Evolutionary conservation across 2,888 invertebrate genomes (phyloP).

Genomic region (Dasysyrphus albostriatus): DNA sequence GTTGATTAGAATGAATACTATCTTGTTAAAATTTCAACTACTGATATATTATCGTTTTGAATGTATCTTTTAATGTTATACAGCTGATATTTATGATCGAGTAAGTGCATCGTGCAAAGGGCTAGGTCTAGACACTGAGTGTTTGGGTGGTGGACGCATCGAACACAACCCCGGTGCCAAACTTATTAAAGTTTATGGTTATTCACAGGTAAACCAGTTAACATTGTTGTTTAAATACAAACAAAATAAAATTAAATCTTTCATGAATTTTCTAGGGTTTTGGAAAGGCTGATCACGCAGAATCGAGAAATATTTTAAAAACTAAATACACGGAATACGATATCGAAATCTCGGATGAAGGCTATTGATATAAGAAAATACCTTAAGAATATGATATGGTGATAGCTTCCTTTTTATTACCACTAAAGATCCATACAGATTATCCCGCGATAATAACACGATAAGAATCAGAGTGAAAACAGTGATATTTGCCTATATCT

Average conservation of each 20-base stretch:
- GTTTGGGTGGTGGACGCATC: slow-evolving; percentile 96
- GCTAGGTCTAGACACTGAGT: slow-evolving; percentile 89
- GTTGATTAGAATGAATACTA: slow-evolving; percentile 64
- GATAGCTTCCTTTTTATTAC: no score
- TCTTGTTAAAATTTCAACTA: neutral
- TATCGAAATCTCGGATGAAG: slow-evolving; percentile 91
- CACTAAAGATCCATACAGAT: no score
- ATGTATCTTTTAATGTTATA: slow-evolving; percentile 76
- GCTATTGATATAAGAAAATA: slow-evolving; percentile 77
- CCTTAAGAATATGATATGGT: neutral
- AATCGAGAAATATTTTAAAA: slow-evolving; percentile 90
- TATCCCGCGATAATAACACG: no score
- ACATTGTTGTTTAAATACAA: neutral
- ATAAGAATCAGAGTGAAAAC: no score
- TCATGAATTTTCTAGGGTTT: slow-evolving; percentile 87
- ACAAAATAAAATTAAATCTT: neutral
- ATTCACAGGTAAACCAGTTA: slow-evolving; percentile 89
- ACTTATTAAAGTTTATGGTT: slow-evolving; percentile 94
- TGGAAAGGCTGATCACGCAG: slow-evolving; percentile 94
- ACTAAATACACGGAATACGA: slow-evolving; percentile 89
- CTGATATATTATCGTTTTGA: no score
- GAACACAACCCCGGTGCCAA: slow-evolving; percentile 91
- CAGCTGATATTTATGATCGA: slow-evolving; percentile 92
- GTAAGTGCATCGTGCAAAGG: slow-evolving; percentile 81
- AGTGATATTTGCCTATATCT: no score